These are phyloP conservation scores for Psophia crepitans DNA, from an alignment of 2,113 vertebrate species.

Conservation along the genomic window DNA sequence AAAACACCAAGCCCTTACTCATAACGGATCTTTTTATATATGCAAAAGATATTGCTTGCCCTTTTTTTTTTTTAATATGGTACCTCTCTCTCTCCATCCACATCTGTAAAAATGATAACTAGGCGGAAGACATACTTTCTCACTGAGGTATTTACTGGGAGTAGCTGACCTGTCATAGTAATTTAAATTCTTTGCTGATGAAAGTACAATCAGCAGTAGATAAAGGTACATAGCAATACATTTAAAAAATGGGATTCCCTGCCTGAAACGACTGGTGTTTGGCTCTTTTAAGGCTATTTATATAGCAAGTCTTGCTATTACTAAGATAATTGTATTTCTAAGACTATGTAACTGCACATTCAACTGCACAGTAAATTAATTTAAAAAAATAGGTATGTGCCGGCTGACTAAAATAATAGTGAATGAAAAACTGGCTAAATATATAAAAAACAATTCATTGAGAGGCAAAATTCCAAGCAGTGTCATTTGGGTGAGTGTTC, in stretches of 20 bases:
- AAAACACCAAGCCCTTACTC: neutral
- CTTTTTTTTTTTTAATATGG: neutral
- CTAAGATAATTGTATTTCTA: neutral
- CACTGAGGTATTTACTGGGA: neutral
- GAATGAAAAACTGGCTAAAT: neutral
- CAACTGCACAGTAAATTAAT: neutral
- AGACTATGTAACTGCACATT: neutral
- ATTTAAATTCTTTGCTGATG: neutral
- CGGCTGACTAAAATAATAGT: neutral
- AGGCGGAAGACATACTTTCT: neutral
- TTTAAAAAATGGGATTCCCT: neutral
- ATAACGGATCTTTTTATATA: neutral
- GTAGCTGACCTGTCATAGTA: neutral
- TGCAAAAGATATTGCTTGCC: neutral
- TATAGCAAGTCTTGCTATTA: neutral
- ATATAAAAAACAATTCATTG: neutral
- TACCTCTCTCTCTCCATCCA: neutral
- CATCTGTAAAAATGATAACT: neutral
- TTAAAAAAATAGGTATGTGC: neutral
- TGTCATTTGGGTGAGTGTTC: neutral
- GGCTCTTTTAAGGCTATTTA: neutral
- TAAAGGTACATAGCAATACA: neutral
- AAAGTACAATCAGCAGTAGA: neutral
- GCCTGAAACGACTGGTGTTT: neutral
- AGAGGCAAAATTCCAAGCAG: neutral